phyloP scores from a whole-genome alignment of 2,888 invertebrate genomes.

The Campaea margaritaria region DNA sequence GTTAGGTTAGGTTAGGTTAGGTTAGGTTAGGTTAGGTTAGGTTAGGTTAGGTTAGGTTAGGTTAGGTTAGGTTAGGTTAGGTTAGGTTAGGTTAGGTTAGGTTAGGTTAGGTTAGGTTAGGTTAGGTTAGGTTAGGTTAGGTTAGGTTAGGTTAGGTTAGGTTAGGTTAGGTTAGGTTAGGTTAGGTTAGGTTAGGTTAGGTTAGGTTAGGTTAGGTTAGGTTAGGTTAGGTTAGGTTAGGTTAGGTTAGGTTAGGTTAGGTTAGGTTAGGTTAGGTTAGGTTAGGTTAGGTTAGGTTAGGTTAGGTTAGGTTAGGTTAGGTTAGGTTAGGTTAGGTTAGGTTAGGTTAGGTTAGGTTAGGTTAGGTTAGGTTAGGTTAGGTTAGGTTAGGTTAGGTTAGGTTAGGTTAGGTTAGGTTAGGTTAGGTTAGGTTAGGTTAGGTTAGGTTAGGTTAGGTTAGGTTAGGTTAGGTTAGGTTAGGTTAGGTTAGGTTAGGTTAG shows the following conservation, averaged over 20 bases:
- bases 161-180: conserved; percentile 40
- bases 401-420: conserved; percentile 32
- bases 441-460: conserved; percentile 32
- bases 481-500: conserved; percentile 33
- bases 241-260: conserved; percentile 29
- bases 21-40: conserved; percentile 32
- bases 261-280: conserved; percentile 38
- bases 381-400: conserved; percentile 31
- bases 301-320: conserved; percentile 38
- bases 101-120: conserved; percentile 38
- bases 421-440: conserved; percentile 29
- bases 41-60: conserved; percentile 26
- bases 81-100: conserved; percentile 26
- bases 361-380: conserved; percentile 21
- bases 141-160: conserved; percentile 28
- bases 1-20: conserved; percentile 30
- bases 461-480: conserved; percentile 31
- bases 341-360: conserved; percentile 30
- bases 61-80: conserved; percentile 25
- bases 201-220: conserved; percentile 33
- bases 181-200: conserved; percentile 30
- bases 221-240: conserved; percentile 30
- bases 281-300: conserved; percentile 27
- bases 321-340: conserved; percentile 26
- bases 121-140: conserved; percentile 32